Evolutionary conservation across 2,113 vertebrate species (phyloP).

Genomic region (Lophius piscatorius): DNA sequence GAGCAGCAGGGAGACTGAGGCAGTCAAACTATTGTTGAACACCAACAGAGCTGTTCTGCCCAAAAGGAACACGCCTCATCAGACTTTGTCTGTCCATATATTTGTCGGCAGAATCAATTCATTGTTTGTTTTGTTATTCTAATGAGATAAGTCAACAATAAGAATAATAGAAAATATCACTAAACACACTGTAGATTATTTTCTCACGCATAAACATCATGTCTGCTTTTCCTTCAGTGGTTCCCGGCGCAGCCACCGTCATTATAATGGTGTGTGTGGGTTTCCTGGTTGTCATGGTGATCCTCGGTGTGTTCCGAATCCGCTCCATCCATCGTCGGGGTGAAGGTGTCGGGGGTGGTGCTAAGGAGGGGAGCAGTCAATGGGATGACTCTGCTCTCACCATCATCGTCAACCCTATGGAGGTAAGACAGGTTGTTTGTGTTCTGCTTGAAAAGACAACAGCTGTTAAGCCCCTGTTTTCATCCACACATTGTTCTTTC

Average conservation of each 20-base stretch:
- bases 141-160: background rate
- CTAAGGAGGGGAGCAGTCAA: slow-evolving; percentile 88
- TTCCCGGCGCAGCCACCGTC: slow-evolving; percentile 94
- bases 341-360: slow-evolving; percentile 66
- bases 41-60: no score
- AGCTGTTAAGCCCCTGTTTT: background rate
- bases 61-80: no score
- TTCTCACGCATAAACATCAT: background rate
- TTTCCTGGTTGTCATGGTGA: slow-evolving; percentile 97
- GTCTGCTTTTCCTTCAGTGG: slow-evolving; percentile 76
- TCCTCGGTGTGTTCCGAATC: slow-evolving; percentile 93
- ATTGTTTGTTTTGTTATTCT: background rate
- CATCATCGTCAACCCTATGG: slow-evolving; percentile 98
- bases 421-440: slow-evolving; percentile 78
- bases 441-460: background rate
- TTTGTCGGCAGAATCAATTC: no score
- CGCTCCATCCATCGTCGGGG: slow-evolving; percentile 90
- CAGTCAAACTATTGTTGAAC: background rate
- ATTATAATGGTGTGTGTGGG: slow-evolving; percentile 98
- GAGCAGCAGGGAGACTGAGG: background rate
- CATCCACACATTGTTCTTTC: background rate
- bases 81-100: no score
- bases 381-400: slow-evolving; percentile 98
- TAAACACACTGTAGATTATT: background rate
- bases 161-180: background rate